A percentile compares a stretch with the other conserved stretches of the same genome.
These are phyloP conservation scores for Hemistola chrysoprasaria DNA, from an alignment of 2,888 invertebrate genomes.

Conservation along the genomic window DNA sequence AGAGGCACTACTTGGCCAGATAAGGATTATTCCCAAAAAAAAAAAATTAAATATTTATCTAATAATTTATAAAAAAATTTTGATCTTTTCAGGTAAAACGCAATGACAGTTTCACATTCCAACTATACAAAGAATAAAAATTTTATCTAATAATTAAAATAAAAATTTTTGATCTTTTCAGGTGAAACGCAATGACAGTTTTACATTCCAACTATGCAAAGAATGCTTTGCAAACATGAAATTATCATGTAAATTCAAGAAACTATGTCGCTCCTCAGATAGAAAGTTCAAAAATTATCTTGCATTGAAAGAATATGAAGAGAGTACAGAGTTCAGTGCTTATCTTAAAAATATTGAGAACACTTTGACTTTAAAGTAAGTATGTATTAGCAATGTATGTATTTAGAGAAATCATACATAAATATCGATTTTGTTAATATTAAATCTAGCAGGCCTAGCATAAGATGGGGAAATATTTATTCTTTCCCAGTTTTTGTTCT, in stretches of 20 bases:
- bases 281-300: slow-evolving; percentile 58
- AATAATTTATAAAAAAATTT: too few species aligned
- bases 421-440: too few species aligned
- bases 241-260: slow-evolving; percentile 68
- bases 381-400: too few species aligned
- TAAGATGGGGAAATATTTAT: too few species aligned
- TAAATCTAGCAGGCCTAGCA: too few species aligned
- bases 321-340: slow-evolving; percentile 50
- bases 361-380: slow-evolving; percentile 51
- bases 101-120: slow-evolving; percentile 62
- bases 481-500: too few species aligned
- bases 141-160: too few species aligned
- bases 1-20: too few species aligned
- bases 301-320: slow-evolving; percentile 51
- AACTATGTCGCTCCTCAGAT: slow-evolving; percentile 68
- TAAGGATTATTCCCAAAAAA: too few species aligned
- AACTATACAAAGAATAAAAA: too few species aligned
- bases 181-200: slow-evolving; percentile 66
- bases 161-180: slow-evolving; percentile 42
- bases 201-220: slow-evolving; percentile 70
- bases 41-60: too few species aligned
- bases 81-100: slow-evolving; percentile 58
- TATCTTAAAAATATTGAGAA: slow-evolving; percentile 61
- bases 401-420: too few species aligned
- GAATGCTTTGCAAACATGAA: slow-evolving; percentile 66